Evolutionary conservation across 2,113 vertebrate genomes (phyloP), one percentile per base, ranked within the genome.

Genomic region (Cyanistes caeruleus): DNA sequence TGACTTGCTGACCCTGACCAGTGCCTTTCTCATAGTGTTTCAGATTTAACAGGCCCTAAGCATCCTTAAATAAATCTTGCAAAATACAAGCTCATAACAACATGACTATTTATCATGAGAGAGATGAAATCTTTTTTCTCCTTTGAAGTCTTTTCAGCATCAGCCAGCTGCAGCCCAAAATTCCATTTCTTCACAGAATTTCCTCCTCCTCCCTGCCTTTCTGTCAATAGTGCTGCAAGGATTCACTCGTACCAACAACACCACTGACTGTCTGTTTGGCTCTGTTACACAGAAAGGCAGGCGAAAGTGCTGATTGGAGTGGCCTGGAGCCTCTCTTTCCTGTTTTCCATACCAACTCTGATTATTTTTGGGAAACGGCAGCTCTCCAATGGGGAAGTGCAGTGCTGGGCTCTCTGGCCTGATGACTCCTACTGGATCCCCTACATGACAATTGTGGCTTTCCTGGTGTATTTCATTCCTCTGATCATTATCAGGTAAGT

Each of bases 401-500:
- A 98, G n/a, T 98, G 98, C 81, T 98, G 98, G 98, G 98, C 98
- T 72, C 91, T 97, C 74, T 98, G 98, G 98, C 98, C 98, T 2
- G 97, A 98, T 5, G 98, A 98, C 9, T 98, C 98, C 48, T 98
- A 98, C 91, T 98, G 98, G 98, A 97, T 97, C 8, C 98, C 98
- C 0, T 98, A 98, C 79, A 98, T 98, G 98, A 98, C 97, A 0
- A 91, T 98, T 10, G 98, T 98, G 75, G 98, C 98, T 60, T 97
- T 98, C 82, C 97, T 98, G 85, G 98, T 98, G 6, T 98, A 98
- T 82, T 98, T 98, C 94, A 98, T 98, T 78, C 98, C 98, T 44
- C 95, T 98, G 80, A 94, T 97, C 25, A 98, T 98, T 89, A 98
- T 98, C 97, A 98, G 98, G 98, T 98, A 96, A 97, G 97, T 4